Percentiles rank a stretch among this genome's conserved stretches.
Conservation (phyloP, 2,797 vertebrate genomes). For the Pseudocheirus occidentalis region DNA sequence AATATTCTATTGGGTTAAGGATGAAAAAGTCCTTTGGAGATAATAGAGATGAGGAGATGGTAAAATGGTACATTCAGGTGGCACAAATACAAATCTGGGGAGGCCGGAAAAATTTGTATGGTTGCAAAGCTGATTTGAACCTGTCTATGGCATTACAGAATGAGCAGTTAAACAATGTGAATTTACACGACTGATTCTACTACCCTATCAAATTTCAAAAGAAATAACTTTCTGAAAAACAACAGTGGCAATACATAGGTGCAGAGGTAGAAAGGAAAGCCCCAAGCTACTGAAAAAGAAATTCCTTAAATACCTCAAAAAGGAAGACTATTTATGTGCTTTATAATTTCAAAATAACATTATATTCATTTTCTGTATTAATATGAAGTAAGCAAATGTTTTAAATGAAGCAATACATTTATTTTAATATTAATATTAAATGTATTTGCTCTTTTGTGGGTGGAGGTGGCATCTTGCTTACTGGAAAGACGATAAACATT, state of each 20-base stretch:
- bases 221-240: slow-evolving; percentile 38
- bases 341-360: slow-evolving; percentile 53
- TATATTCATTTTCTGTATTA: slow-evolving; percentile 51
- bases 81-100: not conserved
- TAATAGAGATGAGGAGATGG: slow-evolving; percentile 6
- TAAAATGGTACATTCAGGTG: not conserved
- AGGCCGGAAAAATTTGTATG: slow-evolving; percentile 34
- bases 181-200: slow-evolving; percentile 31
- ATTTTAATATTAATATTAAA: too few species aligned
- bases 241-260: slow-evolving; percentile 41
- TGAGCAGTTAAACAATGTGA: not conserved
- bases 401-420: slow-evolving; percentile 37
- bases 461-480: slow-evolving; percentile 22
- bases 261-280: slow-evolving; percentile 50
- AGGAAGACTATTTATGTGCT: slow-evolving; percentile 43
- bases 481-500: slow-evolving; percentile 26
- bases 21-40: not conserved
- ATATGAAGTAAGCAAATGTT: slow-evolving; percentile 41
- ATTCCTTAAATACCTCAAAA: slow-evolving; percentile 38
- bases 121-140: not conserved
- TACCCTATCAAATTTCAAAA: slow-evolving; percentile 37
- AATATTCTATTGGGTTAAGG: slow-evolving; percentile 14
- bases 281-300: slow-evolving; percentile 43
- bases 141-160: not conserved
- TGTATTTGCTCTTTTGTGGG: slow-evolving; percentile 5